phyloP scores from a whole-genome alignment of 2,113 vertebrate genomes.

The Poecile atricapillus region DNA sequence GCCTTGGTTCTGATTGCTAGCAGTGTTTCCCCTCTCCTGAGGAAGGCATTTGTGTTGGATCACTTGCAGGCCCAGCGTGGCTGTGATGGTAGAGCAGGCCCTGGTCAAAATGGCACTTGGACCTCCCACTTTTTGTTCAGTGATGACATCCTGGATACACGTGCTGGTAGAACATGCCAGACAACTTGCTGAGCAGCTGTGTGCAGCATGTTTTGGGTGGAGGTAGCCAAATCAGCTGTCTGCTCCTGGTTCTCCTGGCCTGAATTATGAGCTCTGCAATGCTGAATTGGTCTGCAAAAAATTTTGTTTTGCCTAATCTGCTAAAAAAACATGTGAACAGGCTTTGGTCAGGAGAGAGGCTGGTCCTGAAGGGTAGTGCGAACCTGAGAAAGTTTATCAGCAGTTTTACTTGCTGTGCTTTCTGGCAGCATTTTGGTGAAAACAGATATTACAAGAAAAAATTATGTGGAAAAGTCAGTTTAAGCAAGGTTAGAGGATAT shows the following conservation, averaged over 20 bases:
- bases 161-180: not conserved
- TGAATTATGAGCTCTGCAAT: not conserved
- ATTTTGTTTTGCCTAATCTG: not conserved
- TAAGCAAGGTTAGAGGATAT: not conserved
- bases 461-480: not conserved
- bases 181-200: not conserved
- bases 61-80: not conserved
- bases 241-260: not conserved
- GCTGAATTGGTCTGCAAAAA: not conserved
- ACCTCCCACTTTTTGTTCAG: not conserved
- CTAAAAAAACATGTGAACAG: not conserved
- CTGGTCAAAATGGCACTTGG: not conserved
- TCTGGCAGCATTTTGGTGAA: not conserved
- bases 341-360: not conserved
- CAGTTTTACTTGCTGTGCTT: not conserved
- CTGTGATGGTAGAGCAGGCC: not conserved
- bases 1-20: not conserved
- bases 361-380: not conserved
- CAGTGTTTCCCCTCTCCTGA: not conserved
- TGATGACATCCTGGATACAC: not conserved
- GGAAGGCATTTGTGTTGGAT: not conserved
- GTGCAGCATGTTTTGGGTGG: not conserved
- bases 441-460: not conserved
- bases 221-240: not conserved
- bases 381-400: not conserved